Evolutionary conservation across 2,797 vertebrate genomes (phyloP), one percentile per base, ranked within the genome.

Genomic region (Heliangelus exortis): DNA sequence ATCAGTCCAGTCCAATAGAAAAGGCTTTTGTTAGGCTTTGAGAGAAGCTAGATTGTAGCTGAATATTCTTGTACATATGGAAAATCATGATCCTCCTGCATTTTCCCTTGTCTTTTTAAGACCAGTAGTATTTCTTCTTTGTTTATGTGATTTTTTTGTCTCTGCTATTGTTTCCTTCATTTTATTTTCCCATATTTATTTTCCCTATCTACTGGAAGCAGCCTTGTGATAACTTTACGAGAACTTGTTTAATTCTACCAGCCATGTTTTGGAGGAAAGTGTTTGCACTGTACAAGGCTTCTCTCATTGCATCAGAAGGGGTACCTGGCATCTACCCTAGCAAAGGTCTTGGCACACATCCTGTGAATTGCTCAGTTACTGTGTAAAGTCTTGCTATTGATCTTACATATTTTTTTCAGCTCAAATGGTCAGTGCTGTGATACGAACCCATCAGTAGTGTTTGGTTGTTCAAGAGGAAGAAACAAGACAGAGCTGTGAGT

Each of bases 141-240:
- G 11, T 65, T 76, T 39, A 15, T 43, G 9, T 21, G 41, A 31
- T 74, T n/a, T 50, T 84, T 84, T 87, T 89, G 10, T 79, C 50
- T 63, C 55, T 45, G 8, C 21, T 61, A 79, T 77, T 80, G 26
- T 78, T 85, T 77, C 41, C 29, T 2, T 0, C 47, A 47, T 87
- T 92, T 85, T 80, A 54, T 74, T 92, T 95, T 78, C 29, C 29
- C 33, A 41, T 41, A 41, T 92, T 87, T 80, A 54, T 74, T 92
- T 95, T 78, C 29, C 29, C 36, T 66, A 22, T 81, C 25, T 92
- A 22, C 41, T 88, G 51, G 63, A 81, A 84, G 12, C 41, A 92
- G 48, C 14, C 29, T 63, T 4, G 2, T 85, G 26, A 78, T 91
- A 80, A 58, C 7, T 66, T 77, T 72, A 26, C 23, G 25, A 68